A percentile compares a stretch with the other conserved stretches of the same genome.
These are phyloP conservation scores for Scaptomyza parva DNA, from an alignment of 2,888 invertebrate species.

Conservation along the genomic window DNA sequence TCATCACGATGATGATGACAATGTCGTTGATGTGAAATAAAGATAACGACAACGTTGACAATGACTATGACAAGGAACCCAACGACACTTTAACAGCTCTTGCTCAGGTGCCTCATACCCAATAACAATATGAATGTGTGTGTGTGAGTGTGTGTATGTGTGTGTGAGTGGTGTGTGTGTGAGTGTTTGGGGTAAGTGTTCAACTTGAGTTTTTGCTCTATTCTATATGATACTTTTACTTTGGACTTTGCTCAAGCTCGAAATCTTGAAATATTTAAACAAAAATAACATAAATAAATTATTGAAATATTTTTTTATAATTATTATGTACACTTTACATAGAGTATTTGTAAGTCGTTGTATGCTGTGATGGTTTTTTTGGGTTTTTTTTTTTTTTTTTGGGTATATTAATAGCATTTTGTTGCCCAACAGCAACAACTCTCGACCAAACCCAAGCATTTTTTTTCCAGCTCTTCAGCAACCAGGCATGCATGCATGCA, in stretches of 20 bases:
- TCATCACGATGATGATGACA: slow-evolving; percentile 68
- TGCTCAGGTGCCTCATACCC: slow-evolving; percentile 65
- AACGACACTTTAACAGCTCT: slow-evolving; percentile 77
- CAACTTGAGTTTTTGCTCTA: not conserved
- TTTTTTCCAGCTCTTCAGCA: slow-evolving; percentile 40
- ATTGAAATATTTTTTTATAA: not conserved
- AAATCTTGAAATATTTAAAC: not conserved
- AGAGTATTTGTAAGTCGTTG: slow-evolving; percentile 22
- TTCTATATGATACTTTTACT: not conserved
- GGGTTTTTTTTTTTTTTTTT: slow-evolving; percentile 1
- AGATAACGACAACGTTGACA: slow-evolving; percentile 79
- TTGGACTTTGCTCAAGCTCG: too few species aligned
- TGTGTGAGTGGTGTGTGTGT: not conserved
- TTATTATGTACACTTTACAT: too few species aligned
- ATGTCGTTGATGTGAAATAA: slow-evolving; percentile 78
- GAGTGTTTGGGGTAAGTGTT: not conserved
- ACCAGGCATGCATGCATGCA: not conserved
- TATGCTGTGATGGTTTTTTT: too few species aligned
- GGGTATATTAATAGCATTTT: slow-evolving; percentile 14
- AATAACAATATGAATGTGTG: not conserved
- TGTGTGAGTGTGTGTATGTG: not conserved
- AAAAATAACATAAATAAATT: not conserved
- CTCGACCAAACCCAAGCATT: slow-evolving; percentile 41
- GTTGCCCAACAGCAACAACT: slow-evolving; percentile 34
- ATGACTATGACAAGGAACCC: slow-evolving; percentile 77